Conservation (phyloP, 2,113 vertebrate species). For the Chaetops frenatus region DNA sequence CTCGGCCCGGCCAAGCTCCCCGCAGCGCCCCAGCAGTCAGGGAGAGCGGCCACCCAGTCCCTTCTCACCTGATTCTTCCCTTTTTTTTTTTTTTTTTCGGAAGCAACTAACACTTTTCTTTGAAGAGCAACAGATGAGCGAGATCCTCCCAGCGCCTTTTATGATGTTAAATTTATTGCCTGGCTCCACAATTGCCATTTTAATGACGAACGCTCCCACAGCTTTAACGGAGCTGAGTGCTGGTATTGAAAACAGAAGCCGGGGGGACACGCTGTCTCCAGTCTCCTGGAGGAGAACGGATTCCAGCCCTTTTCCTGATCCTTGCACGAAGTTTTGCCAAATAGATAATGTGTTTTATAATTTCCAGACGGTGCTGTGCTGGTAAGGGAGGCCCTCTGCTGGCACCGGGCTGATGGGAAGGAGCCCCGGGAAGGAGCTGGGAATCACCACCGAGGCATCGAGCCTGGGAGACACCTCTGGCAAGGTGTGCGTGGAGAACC, state of each 20-base stretch:
- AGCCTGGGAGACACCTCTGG: background rate
- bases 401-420: background rate
- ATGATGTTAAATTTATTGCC: conserved; percentile 52
- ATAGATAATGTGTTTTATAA: conserved; percentile 2
- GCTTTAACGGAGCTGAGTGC: conserved; percentile 14
- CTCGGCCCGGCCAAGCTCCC: background rate
- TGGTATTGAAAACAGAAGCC: background rate
- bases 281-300: conserved; percentile 13
- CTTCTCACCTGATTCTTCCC: conserved; percentile 7
- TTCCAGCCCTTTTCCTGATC: conserved; percentile 33
- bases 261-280: background rate
- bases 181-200: conserved; percentile 19
- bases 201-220: conserved; percentile 8
- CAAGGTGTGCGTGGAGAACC: background rate
- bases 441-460: background rate
- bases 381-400: conserved; percentile 57
- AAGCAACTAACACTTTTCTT: conserved; percentile 15
- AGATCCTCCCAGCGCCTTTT: conserved; percentile 40
- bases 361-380: background rate
- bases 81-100: background rate
- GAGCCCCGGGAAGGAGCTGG: background rate
- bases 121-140: conserved; percentile 45
- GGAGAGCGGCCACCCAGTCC: background rate
- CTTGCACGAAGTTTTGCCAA: conserved; percentile 31
- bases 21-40: background rate